Conservation (phyloP, 2,797 vertebrate species). For the Staurois parvus region DNA sequence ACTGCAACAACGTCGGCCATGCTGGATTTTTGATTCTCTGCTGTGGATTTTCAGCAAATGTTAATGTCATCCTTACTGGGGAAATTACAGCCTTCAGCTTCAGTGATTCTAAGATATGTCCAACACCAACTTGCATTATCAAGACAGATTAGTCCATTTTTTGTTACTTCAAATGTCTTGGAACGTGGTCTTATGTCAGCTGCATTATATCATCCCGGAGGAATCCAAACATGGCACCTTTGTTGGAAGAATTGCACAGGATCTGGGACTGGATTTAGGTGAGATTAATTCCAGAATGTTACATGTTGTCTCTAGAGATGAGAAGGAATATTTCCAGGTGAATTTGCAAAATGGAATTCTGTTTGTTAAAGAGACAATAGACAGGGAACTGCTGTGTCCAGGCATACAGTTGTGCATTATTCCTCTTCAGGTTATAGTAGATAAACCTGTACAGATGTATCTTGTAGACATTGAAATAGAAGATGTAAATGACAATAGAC, state of each 20-base stretch:
- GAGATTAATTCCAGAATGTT: conserved; percentile 71
- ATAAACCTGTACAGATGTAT: too few relatives aligned
- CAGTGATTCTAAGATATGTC: conserved; percentile 19
- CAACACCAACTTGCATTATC: background rate
- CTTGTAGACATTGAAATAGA: too few relatives aligned
- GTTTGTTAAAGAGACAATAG: too few relatives aligned
- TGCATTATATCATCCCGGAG: conserved; percentile 75
- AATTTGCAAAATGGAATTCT: too few relatives aligned
- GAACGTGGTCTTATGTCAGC: conserved; percentile 66
- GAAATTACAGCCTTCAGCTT: conserved; percentile 10
- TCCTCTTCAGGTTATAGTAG: too few relatives aligned
- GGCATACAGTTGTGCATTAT: too few relatives aligned
- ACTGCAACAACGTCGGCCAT: background rate
- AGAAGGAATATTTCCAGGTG: too few relatives aligned
- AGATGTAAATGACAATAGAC: too few relatives aligned
- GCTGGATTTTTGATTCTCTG: background rate
- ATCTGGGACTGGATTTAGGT: conserved; percentile 73
- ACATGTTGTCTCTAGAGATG: too few relatives aligned
- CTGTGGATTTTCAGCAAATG: background rate
- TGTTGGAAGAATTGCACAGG: conserved; percentile 75
- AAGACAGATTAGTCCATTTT: background rate
- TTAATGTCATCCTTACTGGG: conserved; percentile 47
- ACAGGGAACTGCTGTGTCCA: too few relatives aligned
- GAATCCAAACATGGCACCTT: conserved; percentile 70
- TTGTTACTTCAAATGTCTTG: conserved; percentile 57